Conservation (phyloP, 2,113 vertebrate genomes). For the Peromyscus californicus region DNA sequence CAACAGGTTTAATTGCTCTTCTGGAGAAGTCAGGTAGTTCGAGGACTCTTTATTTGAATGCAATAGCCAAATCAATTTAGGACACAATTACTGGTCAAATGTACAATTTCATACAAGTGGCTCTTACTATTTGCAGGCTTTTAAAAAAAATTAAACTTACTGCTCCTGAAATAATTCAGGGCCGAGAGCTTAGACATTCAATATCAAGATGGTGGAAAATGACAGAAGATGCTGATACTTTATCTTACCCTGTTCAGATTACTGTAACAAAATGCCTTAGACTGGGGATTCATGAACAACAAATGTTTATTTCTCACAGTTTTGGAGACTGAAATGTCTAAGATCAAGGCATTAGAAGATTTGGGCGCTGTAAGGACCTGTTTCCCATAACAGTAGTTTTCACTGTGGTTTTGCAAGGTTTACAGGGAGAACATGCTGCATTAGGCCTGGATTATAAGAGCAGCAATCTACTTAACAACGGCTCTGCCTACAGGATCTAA, state of each 20-base stretch:
- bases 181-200: constrained; percentile 33
- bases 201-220: constrained; percentile 31
- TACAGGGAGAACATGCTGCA: background rate
- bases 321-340: background rate
- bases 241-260: background rate
- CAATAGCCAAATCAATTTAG: constrained; percentile 33
- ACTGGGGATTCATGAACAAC: background rate
- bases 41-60: constrained; percentile 62
- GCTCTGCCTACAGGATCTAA: background rate
- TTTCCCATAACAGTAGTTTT: background rate
- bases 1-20: constrained; percentile 54
- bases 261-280: background rate
- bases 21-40: constrained; percentile 31
- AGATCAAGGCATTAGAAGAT: background rate
- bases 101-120: constrained; percentile 53
- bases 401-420: background rate
- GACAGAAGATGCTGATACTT: background rate
- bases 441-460: background rate
- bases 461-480: background rate
- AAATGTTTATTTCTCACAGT: background rate
- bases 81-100: constrained; percentile 53
- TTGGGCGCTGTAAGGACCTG: background rate
- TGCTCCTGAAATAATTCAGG: constrained; percentile 43
- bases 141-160: background rate
- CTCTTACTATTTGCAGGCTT: constrained; percentile 34